Conservation (phyloP, 2,888 invertebrate species). For the Cylloceria caligata region DNA sequence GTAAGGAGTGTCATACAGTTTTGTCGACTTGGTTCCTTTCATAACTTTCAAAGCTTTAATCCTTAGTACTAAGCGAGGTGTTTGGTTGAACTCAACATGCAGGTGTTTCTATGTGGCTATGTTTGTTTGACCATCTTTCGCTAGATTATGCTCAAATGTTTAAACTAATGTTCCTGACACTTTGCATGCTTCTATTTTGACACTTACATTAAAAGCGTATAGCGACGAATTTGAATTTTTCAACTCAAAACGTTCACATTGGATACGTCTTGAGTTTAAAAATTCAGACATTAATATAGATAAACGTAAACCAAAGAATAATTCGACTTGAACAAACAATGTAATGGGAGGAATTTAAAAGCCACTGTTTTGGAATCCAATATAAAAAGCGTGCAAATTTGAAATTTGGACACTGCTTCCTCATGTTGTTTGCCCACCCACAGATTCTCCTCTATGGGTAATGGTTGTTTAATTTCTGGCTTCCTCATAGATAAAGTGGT, state of each 20-base stretch:
- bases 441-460: too few species aligned
- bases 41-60: neutral
- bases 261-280: too few species aligned
- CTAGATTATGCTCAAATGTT: too few species aligned
- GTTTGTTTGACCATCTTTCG: neutral
- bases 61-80: neutral
- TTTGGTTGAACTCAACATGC: neutral
- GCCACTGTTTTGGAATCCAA: neutral
- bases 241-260: neutral
- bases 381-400: neutral
- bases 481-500: too few species aligned
- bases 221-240: neutral
- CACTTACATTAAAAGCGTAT: neutral
- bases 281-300: too few species aligned
- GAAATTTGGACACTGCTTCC: too few species aligned
- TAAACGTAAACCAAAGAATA: too few species aligned
- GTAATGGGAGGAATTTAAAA: neutral
- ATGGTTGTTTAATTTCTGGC: too few species aligned
- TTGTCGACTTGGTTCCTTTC: neutral
- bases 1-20: conserved; percentile 15
- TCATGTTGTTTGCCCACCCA: too few species aligned
- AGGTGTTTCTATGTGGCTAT: too few species aligned
- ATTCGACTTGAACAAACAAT: neutral
- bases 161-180: neutral
- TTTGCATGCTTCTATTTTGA: neutral